These are phyloP conservation scores for Onychostoma macrolepis DNA, from an alignment of 2,113 vertebrate species.

Conservation along the genomic window DNA sequence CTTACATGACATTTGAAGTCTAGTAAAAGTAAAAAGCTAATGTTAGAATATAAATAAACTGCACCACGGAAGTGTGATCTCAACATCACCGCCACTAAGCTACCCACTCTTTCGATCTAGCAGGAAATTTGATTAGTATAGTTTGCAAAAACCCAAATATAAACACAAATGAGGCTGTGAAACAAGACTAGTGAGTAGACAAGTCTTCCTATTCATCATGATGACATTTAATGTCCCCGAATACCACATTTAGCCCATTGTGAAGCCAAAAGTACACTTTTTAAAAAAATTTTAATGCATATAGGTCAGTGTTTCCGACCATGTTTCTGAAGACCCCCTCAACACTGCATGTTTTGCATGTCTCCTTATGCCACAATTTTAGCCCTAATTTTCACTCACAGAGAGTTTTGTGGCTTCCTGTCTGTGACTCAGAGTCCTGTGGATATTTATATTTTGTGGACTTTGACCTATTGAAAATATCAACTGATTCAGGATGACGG, in stretches of 20 bases:
- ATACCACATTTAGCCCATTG: not conserved
- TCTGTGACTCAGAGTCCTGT: not conserved
- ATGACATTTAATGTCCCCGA: not conserved
- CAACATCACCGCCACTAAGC: not conserved
- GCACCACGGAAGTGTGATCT: not conserved
- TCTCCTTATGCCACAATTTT: not conserved
- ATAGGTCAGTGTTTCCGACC: not conserved
- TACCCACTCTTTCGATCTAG: not conserved
- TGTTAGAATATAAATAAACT: not conserved
- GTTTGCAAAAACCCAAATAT: not conserved
- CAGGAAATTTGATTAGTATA: not conserved
- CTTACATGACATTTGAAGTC: not conserved
- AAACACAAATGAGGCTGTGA: not conserved
- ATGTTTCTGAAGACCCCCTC: not conserved
- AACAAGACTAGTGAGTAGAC: not conserved
- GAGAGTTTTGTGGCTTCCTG: not conserved
- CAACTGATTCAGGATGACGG: not conserved
- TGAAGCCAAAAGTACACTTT: not conserved
- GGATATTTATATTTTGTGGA: too few species aligned
- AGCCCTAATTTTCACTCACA: not conserved
- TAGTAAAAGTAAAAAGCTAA: too few species aligned
- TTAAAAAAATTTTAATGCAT: too few species aligned
- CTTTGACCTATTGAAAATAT: not conserved
- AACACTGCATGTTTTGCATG: not conserved
- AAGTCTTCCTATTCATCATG: not conserved